Evolutionary conservation across 2,113 vertebrate genomes (phyloP).

Genomic region (Sinocyclocheilus rhinocerous): DNA sequence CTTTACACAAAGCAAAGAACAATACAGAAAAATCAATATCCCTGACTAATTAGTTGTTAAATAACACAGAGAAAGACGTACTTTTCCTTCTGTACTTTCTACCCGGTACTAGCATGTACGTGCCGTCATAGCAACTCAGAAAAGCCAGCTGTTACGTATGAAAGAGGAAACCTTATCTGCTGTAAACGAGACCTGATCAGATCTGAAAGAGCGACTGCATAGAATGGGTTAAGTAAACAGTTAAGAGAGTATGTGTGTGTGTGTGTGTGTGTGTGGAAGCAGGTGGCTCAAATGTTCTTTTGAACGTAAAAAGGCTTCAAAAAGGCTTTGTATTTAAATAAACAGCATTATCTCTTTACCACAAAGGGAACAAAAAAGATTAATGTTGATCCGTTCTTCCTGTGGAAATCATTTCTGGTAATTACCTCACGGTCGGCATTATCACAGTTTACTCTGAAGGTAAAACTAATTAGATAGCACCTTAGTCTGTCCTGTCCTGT

Average conservation of each 20-base stretch:
- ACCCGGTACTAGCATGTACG: slow-evolving; percentile 59
- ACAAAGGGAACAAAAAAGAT: slow-evolving; percentile 27
- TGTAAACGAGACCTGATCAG: slow-evolving; percentile 42
- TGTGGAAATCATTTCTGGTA: slow-evolving; percentile 37
- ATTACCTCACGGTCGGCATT: not conserved
- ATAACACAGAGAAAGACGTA: slow-evolving; percentile 65
- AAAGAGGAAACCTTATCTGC: slow-evolving; percentile 54
- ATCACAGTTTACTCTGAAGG: slow-evolving; percentile 2
- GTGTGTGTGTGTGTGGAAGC: slow-evolving; percentile 36
- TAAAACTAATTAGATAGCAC: slow-evolving; percentile 7
- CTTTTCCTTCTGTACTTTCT: slow-evolving; percentile 65
- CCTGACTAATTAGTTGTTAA: slow-evolving; percentile 69
- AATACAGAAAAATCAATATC: slow-evolving; percentile 52
- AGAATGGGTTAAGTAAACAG: slow-evolving; percentile 47
- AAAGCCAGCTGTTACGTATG: slow-evolving; percentile 58
- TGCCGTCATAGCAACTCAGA: slow-evolving; percentile 67
- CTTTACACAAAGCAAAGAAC: not conserved
- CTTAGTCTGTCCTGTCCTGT: not conserved
- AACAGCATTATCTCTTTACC: not conserved
- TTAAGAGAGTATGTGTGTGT: not conserved
- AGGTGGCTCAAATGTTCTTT: slow-evolving; percentile 49
- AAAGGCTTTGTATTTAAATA: slow-evolving; percentile 24
- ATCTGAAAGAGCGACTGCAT: slow-evolving; percentile 21
- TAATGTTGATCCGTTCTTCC: not conserved
- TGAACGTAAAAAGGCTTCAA: slow-evolving; percentile 8